phyloP scores from a whole-genome alignment of 2,797 vertebrate genomes.

The Loriculus beryllinus region DNA sequence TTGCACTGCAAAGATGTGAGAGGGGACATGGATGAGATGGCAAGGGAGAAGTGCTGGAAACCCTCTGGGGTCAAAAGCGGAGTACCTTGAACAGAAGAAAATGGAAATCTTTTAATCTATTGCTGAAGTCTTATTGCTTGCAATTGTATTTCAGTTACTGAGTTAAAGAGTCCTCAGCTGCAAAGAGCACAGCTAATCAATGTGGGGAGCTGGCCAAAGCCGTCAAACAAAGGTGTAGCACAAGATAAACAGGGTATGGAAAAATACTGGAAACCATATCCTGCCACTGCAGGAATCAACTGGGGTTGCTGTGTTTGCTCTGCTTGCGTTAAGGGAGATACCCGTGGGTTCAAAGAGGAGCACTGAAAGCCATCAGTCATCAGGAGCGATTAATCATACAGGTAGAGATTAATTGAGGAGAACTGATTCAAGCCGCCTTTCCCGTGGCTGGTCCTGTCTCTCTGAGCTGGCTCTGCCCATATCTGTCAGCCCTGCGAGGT shows the following conservation, averaged over 20 bases:
- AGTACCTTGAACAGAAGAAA: not conserved
- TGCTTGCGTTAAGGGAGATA: not conserved
- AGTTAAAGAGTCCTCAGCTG: not conserved
- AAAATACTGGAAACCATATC: not conserved
- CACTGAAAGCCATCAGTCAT: too few relatives aligned
- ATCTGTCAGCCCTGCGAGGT: not conserved
- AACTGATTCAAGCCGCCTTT: not conserved
- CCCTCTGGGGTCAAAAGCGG: not conserved
- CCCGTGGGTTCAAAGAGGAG: rapidly evolving
- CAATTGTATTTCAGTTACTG: not conserved
- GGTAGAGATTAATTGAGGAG: not conserved
- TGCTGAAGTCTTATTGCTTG: not conserved
- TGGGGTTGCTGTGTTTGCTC: not conserved
- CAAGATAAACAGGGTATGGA: not conserved
- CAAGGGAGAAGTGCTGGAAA: not conserved
- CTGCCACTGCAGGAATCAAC: not conserved
- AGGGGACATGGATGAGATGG: rapidly evolving
- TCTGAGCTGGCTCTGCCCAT: not conserved
- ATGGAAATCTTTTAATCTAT: rapidly evolving
- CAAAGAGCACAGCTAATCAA: not conserved
- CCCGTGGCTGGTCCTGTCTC: rapidly evolving
- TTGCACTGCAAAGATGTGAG: not conserved
- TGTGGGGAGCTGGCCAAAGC: not conserved
- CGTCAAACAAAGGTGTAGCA: not conserved
- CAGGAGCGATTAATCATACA: rapidly evolving